These are phyloP conservation scores for Xestia sexstrigata DNA, from an alignment of 2,888 invertebrate genomes.

Conservation along the genomic window DNA sequence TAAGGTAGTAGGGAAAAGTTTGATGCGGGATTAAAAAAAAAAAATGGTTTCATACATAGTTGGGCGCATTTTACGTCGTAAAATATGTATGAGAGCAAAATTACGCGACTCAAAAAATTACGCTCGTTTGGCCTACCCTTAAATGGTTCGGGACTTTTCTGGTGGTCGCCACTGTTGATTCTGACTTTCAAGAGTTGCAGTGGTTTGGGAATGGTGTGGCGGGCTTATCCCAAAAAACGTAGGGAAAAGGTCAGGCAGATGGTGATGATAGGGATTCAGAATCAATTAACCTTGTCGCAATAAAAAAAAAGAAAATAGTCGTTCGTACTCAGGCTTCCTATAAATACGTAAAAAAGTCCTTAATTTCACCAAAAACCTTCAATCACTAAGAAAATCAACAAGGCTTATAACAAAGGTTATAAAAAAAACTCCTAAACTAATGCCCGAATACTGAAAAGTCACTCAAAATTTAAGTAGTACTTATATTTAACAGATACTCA, in stretches of 20 bases:
- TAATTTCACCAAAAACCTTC: neutral
- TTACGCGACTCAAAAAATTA: too few relatives aligned
- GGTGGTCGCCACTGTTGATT: neutral
- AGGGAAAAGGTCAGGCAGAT: neutral
- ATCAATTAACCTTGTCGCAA: neutral
- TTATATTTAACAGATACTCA: too few relatives aligned
- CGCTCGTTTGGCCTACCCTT: too few relatives aligned
- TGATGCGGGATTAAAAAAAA: too few relatives aligned
- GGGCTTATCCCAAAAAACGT: too few relatives aligned
- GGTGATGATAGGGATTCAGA: neutral
- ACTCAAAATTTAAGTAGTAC: too few relatives aligned
- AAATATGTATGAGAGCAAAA: too few relatives aligned
- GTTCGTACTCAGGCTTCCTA: neutral
- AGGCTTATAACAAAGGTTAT: neutral
- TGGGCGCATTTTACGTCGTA: too few relatives aligned
- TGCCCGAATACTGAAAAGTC: too few relatives aligned
- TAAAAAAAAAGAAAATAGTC: neutral
- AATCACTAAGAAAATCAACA: neutral
- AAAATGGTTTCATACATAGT: too few relatives aligned
- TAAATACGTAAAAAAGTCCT: neutral
- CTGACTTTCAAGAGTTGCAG: neutral
- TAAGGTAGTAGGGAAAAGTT: neutral
- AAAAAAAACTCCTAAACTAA: neutral
- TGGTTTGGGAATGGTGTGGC: neutral
- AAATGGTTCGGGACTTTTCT: too few relatives aligned